Evolutionary conservation across 1,140 invertebrate species (phyloP).

Genomic region (Leptoteleia sp.): DNA sequence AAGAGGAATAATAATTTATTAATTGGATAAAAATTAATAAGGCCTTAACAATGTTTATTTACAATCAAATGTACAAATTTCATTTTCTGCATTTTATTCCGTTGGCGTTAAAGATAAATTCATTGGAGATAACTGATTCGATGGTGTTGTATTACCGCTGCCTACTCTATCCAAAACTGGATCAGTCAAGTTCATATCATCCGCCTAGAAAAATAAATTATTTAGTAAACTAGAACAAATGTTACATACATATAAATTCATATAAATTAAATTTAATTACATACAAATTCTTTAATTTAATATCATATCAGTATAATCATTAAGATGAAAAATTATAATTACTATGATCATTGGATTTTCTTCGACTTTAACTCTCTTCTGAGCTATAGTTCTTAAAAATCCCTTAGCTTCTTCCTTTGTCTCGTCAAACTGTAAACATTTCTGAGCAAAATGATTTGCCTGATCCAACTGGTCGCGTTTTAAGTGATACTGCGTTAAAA

Average conservation of each 20-base stretch:
- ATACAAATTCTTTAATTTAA: too few species aligned
- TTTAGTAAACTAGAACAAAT: too few species aligned
- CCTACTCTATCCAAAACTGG: conserved; percentile 72
- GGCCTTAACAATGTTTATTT: too few species aligned
- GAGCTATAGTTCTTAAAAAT: conserved; percentile 90
- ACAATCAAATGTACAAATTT: too few species aligned
- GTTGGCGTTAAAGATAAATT: conserved; percentile 77
- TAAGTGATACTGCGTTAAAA: conserved; percentile 94
- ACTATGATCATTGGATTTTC: conserved; percentile 80
- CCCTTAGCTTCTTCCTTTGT: conserved; percentile 96
- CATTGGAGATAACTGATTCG: conserved; percentile 78
- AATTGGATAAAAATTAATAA: too few species aligned
- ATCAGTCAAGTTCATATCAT: conserved; percentile 80
- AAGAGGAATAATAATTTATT: too few species aligned
- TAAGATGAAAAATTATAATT: conserved; percentile 37
- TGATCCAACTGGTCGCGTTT: conserved; percentile 90
- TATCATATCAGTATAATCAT: too few species aligned
- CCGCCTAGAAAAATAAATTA: conserved; percentile 68
- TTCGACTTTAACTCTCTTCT: conserved; percentile 83
- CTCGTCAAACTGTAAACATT: conserved; percentile 93
- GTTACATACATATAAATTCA: too few species aligned
- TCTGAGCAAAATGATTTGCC: conserved; percentile 95
- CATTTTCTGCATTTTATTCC: conserved; percentile 34
- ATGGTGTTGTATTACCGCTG: conserved; percentile 64
- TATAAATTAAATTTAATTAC: too few species aligned